A percentile compares a stretch with the other conserved stretches of the same genome.
Evolutionary conservation across 2,113 vertebrate species (phyloP).

Genomic region (Ictalurus furcatus): DNA sequence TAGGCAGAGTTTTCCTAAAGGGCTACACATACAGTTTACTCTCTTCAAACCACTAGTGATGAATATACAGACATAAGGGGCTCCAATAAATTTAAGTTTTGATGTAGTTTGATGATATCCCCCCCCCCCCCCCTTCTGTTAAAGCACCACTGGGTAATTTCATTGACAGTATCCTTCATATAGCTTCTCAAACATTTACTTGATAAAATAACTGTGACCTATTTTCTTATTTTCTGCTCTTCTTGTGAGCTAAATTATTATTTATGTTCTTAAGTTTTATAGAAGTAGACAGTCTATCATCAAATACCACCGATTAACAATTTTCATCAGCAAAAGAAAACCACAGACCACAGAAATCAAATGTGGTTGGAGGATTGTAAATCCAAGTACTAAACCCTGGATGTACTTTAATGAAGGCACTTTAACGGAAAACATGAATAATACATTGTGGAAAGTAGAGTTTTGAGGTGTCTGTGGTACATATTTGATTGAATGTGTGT

Average conservation of each 20-base stretch:
- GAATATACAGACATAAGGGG: neutral
- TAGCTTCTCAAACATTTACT: neutral
- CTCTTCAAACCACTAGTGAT: neutral
- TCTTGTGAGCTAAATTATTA: neutral
- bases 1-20: neutral
- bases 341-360: slow-evolving; percentile 58
- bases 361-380: slow-evolving; percentile 64
- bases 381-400: slow-evolving; percentile 51
- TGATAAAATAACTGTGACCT: neutral
- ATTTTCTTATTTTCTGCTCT: neutral
- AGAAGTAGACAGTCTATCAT: neutral
- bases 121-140: neutral
- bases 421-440: slow-evolving; percentile 69
- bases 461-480: slow-evolving; percentile 32
- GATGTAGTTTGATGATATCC: neutral
- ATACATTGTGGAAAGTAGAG: slow-evolving; percentile 53
- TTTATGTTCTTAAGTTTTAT: slow-evolving; percentile 13
- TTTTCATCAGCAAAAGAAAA: slow-evolving; percentile 47
- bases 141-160: neutral
- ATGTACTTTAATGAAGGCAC: slow-evolving; percentile 48
- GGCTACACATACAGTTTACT: neutral
- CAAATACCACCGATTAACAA: slow-evolving; percentile 4
- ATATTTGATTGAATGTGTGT: slow-evolving; percentile 25
- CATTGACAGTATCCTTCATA: neutral
- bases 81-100: neutral